A percentile compares a stretch with the other conserved stretches of the same genome.
These are phyloP conservation scores for Cydia fagiglandana DNA, from an alignment of 1,140 invertebrate genomes.

Conservation along the genomic window DNA sequence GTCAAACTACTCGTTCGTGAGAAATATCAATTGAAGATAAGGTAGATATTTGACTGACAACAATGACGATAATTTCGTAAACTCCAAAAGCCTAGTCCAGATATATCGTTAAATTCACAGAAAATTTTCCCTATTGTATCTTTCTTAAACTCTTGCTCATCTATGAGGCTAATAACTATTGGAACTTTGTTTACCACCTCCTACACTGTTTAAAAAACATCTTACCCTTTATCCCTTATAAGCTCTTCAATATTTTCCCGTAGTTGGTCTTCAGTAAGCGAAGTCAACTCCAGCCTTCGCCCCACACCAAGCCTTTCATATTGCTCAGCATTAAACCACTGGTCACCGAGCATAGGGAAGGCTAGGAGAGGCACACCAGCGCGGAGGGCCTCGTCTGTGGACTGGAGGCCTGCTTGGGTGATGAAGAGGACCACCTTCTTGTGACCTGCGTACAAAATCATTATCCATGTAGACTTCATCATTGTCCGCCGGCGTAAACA, in stretches of 20 bases:
- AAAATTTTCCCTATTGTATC: too few relatives aligned
- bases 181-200: too few relatives aligned
- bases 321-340: conserved; percentile 49
- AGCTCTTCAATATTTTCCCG: background rate
- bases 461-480: background rate
- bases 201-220: too few relatives aligned
- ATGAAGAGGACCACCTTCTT: conserved; percentile 51
- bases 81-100: too few relatives aligned
- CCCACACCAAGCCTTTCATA: conserved; percentile 38
- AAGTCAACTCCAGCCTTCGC: background rate
- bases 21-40: too few relatives aligned
- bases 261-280: background rate
- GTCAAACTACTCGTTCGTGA: too few relatives aligned
- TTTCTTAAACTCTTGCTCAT: too few relatives aligned
- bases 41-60: too few relatives aligned
- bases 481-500: too few relatives aligned
- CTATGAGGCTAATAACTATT: too few relatives aligned
- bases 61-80: too few relatives aligned
- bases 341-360: conserved; percentile 48
- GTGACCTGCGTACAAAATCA: conserved; percentile 41
- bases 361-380: conserved; percentile 48
- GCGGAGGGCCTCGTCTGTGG: conserved; percentile 38
- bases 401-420: conserved; percentile 47
- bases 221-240: background rate
- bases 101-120: too few relatives aligned